Evolutionary conservation across 2,888 invertebrate genomes (phyloP), one percentile per base, ranked within the genome.

Genomic region (Arenicola marina): DNA sequence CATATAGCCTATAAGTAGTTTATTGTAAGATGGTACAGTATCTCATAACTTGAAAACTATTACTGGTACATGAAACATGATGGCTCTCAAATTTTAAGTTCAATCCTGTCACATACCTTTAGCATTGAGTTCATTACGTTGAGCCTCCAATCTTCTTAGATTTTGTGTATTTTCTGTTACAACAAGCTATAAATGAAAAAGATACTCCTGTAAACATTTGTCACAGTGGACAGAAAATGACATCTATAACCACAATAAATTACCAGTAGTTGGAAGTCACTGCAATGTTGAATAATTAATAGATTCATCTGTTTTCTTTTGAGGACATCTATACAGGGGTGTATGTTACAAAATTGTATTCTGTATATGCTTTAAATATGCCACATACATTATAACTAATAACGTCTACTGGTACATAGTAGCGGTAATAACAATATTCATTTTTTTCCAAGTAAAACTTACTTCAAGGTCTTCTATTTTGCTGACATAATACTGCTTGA

Each of bases 121-220:
- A 7, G 96, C 95, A 86, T 99, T 99, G 0, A 99, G 89, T 84
- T 99, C 98, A 87, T 99, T 99, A 72, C 98, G 88, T 83, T 99
- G 98, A 21, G 99, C 99, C 86, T 98, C 97, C 66, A 99, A 86
- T 82, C 99, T 91, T 60, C 98, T 88, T 56, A 99, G 87, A 85
- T 99, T 98, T 85, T 97, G 97, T 73, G 93, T 92, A 81, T 98
- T 98, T 77, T 98, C 97, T n/a, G 95, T 93, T 3, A 98, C 95
- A 74, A 93, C 89, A 59, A 97, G 87, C 84, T 87, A 71, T 53
- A 79, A 75, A n/a, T 7, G 7, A 7, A 11, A 48, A 48, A 48
- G 11, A 48, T 48, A 48, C 26, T 7, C 15, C 48, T 11, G 26
- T 48, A 24, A 48, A 21, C 11, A 38, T 18, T 38, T 18, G 18